Evolutionary conservation across 2,888 invertebrate genomes (phyloP).

Genomic region (Epistrophe eligans): DNA sequence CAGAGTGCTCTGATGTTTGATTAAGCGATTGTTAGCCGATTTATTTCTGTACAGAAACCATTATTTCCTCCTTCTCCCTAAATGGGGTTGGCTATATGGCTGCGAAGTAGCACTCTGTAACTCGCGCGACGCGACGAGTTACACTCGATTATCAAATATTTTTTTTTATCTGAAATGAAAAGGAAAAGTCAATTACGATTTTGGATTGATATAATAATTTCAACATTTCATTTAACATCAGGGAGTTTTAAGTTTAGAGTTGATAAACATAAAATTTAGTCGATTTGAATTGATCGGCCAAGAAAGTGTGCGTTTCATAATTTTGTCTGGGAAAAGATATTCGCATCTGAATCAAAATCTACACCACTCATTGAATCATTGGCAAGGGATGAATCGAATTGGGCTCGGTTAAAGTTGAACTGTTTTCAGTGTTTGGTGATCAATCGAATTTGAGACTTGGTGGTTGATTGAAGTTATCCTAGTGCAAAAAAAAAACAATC

Average conservation of each 20-base stretch:
- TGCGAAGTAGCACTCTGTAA: neutral
- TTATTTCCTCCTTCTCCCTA: conserved; percentile 63
- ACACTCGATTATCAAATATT: conserved; percentile 55
- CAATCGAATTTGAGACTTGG: conserved; percentile 48
- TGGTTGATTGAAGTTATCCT: conserved; percentile 53
- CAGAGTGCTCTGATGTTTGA: conserved; percentile 24
- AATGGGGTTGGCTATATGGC: conserved; percentile 36
- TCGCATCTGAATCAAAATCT: neutral
- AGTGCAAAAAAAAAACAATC: conserved; percentile 17
- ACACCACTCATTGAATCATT: conserved; percentile 27
- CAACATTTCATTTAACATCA: conserved; percentile 25
- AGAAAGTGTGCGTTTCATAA: conserved; percentile 35
- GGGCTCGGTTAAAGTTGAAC: conserved; percentile 9
- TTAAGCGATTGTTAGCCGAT: conserved; percentile 44
- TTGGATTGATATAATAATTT: conserved; percentile 58
- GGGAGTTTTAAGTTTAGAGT: conserved; percentile 22
- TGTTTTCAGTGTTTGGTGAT: conserved; percentile 55
- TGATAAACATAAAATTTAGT: conserved; percentile 55
- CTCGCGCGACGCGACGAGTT: conserved; percentile 11
- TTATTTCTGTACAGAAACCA: conserved; percentile 36
- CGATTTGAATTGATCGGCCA: conserved; percentile 40
- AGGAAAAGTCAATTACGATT: conserved; percentile 22
- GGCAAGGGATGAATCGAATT: conserved; percentile 66
- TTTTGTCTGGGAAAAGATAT: conserved; percentile 6
- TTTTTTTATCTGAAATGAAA: conserved; percentile 43